Evolutionary conservation across 2,113 vertebrate genomes (phyloP).

Genomic region (Porphyrio hochstetteri): DNA sequence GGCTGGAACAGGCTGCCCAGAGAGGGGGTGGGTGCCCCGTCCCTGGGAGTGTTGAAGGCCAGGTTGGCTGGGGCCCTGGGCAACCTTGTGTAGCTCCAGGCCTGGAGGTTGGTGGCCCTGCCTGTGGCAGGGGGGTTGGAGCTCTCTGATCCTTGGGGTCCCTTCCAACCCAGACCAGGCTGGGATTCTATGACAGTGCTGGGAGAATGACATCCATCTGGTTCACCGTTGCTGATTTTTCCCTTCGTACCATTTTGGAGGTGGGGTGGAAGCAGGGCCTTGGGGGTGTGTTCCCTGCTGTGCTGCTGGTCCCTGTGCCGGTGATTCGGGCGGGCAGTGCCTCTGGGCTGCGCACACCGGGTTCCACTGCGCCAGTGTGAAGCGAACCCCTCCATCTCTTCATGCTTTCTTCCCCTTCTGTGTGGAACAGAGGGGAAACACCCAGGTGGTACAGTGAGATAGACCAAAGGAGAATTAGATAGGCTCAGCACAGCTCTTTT

Average conservation of each 20-base stretch:
- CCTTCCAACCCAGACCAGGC: no score
- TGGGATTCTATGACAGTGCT: not conserved
- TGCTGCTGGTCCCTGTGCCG: not conserved
- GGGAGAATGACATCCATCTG: not conserved
- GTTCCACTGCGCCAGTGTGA: rapidly evolving
- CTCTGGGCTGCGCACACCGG: not conserved
- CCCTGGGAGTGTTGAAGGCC: no score
- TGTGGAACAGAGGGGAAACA: not conserved
- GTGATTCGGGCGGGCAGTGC: rapidly evolving
- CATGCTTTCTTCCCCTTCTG: not conserved
- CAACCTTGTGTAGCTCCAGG: no score
- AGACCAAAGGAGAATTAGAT: not conserved
- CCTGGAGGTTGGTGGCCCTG: no score
- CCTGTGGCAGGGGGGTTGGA: no score
- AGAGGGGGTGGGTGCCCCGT: no score
- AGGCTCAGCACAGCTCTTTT: not conserved
- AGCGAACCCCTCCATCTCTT: not conserved
- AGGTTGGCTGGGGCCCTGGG: no score
- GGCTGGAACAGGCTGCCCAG: no score
- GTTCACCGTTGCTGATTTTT: not conserved
- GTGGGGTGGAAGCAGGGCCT: not conserved
- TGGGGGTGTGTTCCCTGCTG: not conserved
- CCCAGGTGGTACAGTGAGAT: not conserved
- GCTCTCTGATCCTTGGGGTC: no score
- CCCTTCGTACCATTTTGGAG: not conserved